A percentile compares a stretch with the other conserved stretches of the same genome.
Evolutionary conservation across 2,113 vertebrate species (phyloP).

Genomic region (Asarcornis scutulata): DNA sequence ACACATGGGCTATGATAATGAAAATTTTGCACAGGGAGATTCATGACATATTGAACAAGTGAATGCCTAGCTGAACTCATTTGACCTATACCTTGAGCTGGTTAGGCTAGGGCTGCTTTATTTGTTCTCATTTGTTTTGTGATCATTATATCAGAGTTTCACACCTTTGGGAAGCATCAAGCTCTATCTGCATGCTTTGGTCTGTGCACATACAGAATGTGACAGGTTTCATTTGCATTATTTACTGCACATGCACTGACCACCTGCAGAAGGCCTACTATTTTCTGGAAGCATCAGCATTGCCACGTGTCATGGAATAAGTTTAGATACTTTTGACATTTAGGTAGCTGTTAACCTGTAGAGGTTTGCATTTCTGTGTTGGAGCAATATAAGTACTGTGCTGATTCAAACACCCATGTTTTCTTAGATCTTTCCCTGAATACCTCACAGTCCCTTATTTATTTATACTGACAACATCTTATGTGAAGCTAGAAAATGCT

Average conservation of each 20-base stretch:
- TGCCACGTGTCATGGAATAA: neutral
- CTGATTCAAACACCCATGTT: neutral
- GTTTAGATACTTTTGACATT: neutral
- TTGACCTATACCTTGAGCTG: neutral
- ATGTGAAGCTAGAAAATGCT: neutral
- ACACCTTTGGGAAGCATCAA: neutral
- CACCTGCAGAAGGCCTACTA: neutral
- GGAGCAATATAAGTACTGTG: fast-evolving
- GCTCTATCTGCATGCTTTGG: neutral
- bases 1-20: neutral
- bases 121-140: neutral
- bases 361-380: neutral
- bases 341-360: fast-evolving
- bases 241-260: neutral
- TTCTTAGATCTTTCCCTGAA: neutral
- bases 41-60: fast-evolving
- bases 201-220: neutral
- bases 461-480: neutral
- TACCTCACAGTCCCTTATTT: neutral
- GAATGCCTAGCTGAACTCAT: neutral
- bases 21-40: neutral
- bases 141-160: neutral
- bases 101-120: neutral
- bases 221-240: neutral
- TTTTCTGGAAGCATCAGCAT: neutral